These are phyloP conservation scores for Ameiurus melas DNA, from an alignment of 2,113 vertebrate genomes.

Conservation along the genomic window DNA sequence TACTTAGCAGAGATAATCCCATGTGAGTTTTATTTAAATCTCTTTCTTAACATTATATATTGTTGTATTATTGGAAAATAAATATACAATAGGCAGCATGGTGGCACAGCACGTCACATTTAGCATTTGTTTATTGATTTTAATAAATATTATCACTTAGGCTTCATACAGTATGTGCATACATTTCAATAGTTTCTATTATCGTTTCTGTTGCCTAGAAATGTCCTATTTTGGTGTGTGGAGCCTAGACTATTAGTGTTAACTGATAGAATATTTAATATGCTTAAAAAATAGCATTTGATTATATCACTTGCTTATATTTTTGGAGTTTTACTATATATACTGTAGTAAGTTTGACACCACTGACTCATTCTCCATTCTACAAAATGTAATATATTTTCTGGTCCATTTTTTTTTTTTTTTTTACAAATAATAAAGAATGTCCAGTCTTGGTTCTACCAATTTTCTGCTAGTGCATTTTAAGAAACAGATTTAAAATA, in stretches of 20 bases:
- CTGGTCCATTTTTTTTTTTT: no score
- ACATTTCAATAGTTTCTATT: not conserved
- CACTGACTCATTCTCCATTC: not conserved
- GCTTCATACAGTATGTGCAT: not conserved
- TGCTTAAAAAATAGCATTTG: not conserved
- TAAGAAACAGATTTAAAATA: conserved; percentile 32
- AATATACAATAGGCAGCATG: not conserved
- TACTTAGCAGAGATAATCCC: not conserved
- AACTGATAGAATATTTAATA: not conserved
- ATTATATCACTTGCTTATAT: not conserved
- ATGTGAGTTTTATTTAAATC: not conserved
- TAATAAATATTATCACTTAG: not conserved
- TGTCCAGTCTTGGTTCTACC: not conserved
- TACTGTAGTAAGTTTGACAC: not conserved
- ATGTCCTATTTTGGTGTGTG: not conserved
- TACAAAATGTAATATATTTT: not conserved
- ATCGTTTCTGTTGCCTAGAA: not conserved
- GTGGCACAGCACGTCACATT: not conserved
- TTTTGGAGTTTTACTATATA: not conserved
- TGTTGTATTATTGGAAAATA: not conserved
- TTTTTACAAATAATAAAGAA: not conserved
- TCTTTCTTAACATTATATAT: not conserved
- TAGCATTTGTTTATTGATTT: not conserved
- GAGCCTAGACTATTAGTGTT: not conserved
- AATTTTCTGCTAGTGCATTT: not conserved